These are phyloP conservation scores for Apis laboriosa DNA, from an alignment of 1,140 invertebrate genomes.

Conservation along the genomic window DNA sequence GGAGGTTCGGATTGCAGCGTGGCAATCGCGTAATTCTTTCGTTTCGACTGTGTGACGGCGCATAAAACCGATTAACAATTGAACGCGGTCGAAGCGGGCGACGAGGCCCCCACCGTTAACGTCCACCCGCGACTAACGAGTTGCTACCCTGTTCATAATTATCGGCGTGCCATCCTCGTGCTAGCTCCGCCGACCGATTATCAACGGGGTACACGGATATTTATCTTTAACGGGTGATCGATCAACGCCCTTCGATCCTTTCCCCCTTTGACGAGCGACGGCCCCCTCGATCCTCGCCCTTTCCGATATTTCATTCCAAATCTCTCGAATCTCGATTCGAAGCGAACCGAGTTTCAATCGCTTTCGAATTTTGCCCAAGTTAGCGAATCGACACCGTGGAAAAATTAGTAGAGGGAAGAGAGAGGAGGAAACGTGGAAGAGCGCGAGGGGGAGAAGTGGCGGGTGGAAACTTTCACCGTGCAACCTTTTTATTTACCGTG, in stretches of 20 bases:
- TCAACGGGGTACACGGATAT: constrained; percentile 51
- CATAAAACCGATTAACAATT: constrained; percentile 43
- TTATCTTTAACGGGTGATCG: constrained; percentile 57
- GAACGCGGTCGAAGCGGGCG: constrained; percentile 16
- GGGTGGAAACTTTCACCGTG: constrained; percentile 11
- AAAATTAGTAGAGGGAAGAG: background rate
- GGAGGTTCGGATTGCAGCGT: background rate
- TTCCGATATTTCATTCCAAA: background rate
- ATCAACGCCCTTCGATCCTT: constrained; percentile 49
- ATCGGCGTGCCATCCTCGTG: constrained; percentile 43
- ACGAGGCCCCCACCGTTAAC: constrained; percentile 48
- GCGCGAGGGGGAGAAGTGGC: too few relatives aligned
- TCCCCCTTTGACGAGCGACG: background rate
- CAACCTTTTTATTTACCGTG: background rate
- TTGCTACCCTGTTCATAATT: constrained; percentile 62
- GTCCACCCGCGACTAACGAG: constrained; percentile 62
- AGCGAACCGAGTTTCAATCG: background rate
- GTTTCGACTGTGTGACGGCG: constrained; percentile 3
- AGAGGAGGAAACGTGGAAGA: too few relatives aligned
- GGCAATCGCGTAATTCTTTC: constrained; percentile 21
- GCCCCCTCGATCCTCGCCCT: background rate
- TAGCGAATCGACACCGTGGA: background rate
- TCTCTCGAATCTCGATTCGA: too few relatives aligned
- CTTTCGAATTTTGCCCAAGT: too few relatives aligned
- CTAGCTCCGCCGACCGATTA: constrained; percentile 38